A percentile compares a stretch with the other conserved stretches of the same genome.
phyloP scores from a whole-genome alignment of 2,113 vertebrate genomes.

The Lethenteron reissneri region DNA sequence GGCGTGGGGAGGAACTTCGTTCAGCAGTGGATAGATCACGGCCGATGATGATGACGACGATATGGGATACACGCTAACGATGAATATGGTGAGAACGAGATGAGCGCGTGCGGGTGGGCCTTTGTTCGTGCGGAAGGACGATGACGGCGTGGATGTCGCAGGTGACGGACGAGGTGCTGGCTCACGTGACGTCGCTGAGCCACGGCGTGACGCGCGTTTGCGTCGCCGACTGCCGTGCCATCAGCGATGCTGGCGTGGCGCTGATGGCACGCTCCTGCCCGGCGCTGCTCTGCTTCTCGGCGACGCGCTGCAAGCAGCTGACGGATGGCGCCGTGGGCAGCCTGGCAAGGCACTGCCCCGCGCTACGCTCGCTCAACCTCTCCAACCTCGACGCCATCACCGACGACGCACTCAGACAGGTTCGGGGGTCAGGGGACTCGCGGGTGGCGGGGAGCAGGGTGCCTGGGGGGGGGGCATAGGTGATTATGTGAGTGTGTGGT shows the following conservation, averaged over 20 bases:
- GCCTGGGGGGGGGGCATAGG: no score
- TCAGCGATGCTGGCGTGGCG: slow-evolving; percentile 67
- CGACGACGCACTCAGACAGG: slow-evolving; percentile 68
- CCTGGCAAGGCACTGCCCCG: slow-evolving; percentile 59
- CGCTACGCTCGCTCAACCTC: slow-evolving; percentile 77
- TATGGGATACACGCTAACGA: background rate
- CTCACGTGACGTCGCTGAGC: slow-evolving; percentile 74
- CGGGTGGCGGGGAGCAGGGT: no score
- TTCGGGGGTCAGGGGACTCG: slow-evolving; percentile 18
- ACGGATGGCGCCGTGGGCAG: slow-evolving; percentile 63
- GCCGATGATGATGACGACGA: background rate
- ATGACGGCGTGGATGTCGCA: slow-evolving; percentile 15
- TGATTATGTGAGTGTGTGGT: no score
- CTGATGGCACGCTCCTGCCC: slow-evolving; percentile 63
- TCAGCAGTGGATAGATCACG: no score
- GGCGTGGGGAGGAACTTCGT: no score
- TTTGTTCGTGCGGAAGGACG: no score
- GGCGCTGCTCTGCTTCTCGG: slow-evolving; percentile 68
- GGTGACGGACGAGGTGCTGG: slow-evolving; percentile 77
- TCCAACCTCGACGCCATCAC: slow-evolving; percentile 94
- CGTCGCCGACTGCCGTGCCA: slow-evolving; percentile 81
- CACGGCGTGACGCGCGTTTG: slow-evolving; percentile 90
- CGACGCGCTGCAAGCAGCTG: slow-evolving; percentile 86
- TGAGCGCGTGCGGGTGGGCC: no score
- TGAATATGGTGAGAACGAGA: slow-evolving; percentile 2